These are phyloP conservation scores for Hyperoplus immaculatus DNA, from an alignment of 2,797 vertebrate species.

Conservation along the genomic window DNA sequence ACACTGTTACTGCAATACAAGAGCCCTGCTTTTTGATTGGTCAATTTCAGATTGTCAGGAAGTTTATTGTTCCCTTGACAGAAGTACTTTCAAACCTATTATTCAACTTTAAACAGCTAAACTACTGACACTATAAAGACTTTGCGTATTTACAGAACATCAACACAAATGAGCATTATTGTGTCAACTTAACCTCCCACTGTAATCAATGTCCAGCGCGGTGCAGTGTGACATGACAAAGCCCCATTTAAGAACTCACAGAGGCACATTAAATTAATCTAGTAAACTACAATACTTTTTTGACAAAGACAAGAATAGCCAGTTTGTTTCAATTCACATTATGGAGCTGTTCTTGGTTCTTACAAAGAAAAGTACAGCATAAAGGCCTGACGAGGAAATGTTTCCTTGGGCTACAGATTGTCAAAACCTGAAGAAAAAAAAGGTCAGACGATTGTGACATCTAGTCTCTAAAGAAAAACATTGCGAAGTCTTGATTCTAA, in stretches of 20 bases:
- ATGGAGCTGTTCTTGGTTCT: slow-evolving; percentile 39
- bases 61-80: background rate
- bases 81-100: background rate
- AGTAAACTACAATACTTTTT: slow-evolving; percentile 46
- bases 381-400: slow-evolving; percentile 10
- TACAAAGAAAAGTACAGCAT: background rate
- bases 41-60: slow-evolving; percentile 47
- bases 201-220: slow-evolving; percentile 11
- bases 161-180: slow-evolving; percentile 12
- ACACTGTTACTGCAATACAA: background rate
- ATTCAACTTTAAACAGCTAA: slow-evolving; percentile 27
- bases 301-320: background rate
- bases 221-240: slow-evolving; percentile 1
- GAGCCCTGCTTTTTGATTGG: background rate
- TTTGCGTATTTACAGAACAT: slow-evolving; percentile 23
- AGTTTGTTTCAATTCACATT: slow-evolving; percentile 59
- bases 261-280: slow-evolving; percentile 20
- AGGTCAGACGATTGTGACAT: slow-evolving; percentile 20
- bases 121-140: slow-evolving; percentile 41
- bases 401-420: slow-evolving; percentile 46
- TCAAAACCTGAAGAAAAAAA: slow-evolving; percentile 27
- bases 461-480: slow-evolving; percentile 29
- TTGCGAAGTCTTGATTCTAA: slow-evolving; percentile 21
- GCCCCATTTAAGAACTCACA: slow-evolving; percentile 30
- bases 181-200: slow-evolving; percentile 12